Base-by-base conservation (phyloP, 2,113 vertebrate species). In the Toxotes jaculatrix region DNA sequence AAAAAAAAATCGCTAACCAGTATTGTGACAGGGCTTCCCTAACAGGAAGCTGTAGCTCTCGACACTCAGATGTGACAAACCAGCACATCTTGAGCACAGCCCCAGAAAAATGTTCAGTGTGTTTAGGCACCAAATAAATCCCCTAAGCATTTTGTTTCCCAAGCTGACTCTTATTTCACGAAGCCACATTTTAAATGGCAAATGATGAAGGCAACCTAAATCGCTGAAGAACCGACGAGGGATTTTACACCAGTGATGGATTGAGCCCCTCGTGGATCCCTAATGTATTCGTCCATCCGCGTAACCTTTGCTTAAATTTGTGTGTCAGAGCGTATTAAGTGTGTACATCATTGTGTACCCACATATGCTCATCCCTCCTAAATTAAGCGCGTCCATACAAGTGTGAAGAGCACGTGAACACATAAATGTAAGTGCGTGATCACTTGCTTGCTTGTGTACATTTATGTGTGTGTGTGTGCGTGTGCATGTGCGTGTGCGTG, bases 101-200 rank as follows among this genome's bases (percentile, higher is more conserved):
- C 68, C 1, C 11, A 38, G 45, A 64, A 69, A 84, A 65, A 65
- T 78, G 81, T 76, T 82, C 31, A 27, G n/a, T 11, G n/a, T 77
- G 36, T 77, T 68, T 55, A 71, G 43, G 34, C 49, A 8, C 55
- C 40, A 60, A 90, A 75, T 68, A 83, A 83, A 83, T 84, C 59
- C 42, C 13, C 56, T 1, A 19, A 57, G 47, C 65, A 7, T 49
- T 21, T 68, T 32, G 43, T 51, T 64, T 74, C 45, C n/a, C 34
- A 40, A 5, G 23, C 21, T 36, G 31, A 51, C 32, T n/a, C 9
- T 27, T 27, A 27, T 27, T 27, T 27, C 27, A 8, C 17, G 45
- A 56, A 3, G 4, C 12, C 16, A 9, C 36, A 42, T 53, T 73
- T 75, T 17, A 79, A 69, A 59, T 38, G 40, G 67, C 36, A 27